Evolutionary conservation across 2,113 vertebrate genomes (phyloP).

Genomic region (Gopherus flavomarginatus): DNA sequence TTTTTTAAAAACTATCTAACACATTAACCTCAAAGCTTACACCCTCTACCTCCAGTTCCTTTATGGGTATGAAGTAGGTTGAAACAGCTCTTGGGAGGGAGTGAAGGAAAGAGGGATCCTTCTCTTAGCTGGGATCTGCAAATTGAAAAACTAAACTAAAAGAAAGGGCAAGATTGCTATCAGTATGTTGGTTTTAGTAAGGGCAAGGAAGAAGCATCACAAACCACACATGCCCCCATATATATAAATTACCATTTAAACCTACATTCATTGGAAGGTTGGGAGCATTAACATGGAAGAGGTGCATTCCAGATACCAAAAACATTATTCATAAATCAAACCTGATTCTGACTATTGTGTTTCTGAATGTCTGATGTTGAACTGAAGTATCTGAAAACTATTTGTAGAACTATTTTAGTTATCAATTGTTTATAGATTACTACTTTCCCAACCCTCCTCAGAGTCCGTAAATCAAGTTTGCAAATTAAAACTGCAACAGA

Average conservation of each 20-base stretch:
- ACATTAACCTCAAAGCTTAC: no score
- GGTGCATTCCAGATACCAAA: background rate
- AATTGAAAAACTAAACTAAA: no score
- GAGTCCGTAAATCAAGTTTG: slow-evolving; percentile 54
- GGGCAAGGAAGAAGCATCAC: no score
- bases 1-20: no score
- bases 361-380: background rate
- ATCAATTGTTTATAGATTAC: slow-evolving; percentile 60
- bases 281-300: background rate
- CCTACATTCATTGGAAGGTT: background rate
- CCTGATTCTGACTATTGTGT: background rate
- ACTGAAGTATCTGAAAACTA: background rate
- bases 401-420: slow-evolving; percentile 53
- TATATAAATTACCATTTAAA: background rate
- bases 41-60: no score
- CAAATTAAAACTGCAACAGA: slow-evolving; percentile 40
- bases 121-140: no score
- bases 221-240: background rate
- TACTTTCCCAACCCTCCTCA: slow-evolving; percentile 36
- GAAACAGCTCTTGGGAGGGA: no score
- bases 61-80: no score
- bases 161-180: no score
- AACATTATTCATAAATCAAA: background rate
- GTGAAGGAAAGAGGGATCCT: no score
- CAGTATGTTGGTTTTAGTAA: no score